Evolutionary conservation across 2,113 vertebrate species (phyloP).

Genomic region (Craseonycteris thonglongyai): DNA sequence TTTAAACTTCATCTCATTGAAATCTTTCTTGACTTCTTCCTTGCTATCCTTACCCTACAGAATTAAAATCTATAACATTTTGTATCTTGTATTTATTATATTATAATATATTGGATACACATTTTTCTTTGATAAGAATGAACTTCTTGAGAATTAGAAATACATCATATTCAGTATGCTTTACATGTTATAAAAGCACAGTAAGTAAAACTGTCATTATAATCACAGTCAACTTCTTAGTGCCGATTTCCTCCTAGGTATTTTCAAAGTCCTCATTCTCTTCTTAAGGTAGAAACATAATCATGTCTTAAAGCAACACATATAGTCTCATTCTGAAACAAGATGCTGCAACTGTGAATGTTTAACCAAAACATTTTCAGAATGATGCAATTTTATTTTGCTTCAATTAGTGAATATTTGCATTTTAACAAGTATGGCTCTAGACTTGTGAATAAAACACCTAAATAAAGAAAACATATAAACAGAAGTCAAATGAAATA

Average conservation of each 20-base stretch:
- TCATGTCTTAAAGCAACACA: neutral
- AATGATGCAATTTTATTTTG: neutral
- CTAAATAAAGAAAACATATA: neutral
- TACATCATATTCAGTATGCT: neutral
- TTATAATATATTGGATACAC: neutral
- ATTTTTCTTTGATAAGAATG: neutral
- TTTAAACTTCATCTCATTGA: neutral
- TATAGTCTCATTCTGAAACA: neutral
- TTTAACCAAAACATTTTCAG: neutral
- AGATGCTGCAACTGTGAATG: neutral
- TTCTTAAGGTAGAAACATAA: neutral
- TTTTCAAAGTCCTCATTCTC: neutral
- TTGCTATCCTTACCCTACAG: neutral
- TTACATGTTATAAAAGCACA: neutral
- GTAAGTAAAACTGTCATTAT: neutral
- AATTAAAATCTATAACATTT: neutral
- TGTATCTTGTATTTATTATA: neutral
- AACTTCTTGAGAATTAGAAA: neutral
- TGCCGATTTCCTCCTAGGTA: neutral
- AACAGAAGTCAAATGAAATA: neutral
- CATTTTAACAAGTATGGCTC: neutral
- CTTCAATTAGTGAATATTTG: neutral
- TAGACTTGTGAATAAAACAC: neutral
- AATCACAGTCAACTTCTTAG: neutral
- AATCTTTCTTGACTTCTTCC: neutral